Evolutionary conservation across 2,113 vertebrate genomes (phyloP), one percentile per base, ranked within the genome.

Genomic region (Emydura subglobosa): DNA sequence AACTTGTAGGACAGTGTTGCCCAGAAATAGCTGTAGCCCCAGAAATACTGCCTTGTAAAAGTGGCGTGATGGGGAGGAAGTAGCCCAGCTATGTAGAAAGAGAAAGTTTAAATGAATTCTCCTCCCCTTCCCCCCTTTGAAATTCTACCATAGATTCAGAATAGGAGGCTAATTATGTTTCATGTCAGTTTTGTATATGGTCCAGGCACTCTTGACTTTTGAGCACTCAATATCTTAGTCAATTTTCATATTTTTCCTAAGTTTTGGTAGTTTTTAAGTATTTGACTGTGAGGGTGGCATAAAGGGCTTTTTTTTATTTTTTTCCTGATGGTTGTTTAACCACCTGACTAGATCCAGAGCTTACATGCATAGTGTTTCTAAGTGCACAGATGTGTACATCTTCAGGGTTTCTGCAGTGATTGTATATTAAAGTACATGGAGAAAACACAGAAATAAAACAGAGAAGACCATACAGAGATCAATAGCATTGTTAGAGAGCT

Each of bases 51-150:
- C 10, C 34, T 31, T 61, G 13, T 74, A 74, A 74, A 65, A 65
- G 29, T 51, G 39, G 10, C 11, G 31, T 25, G 53, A 39, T 53
- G 44, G 53, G 31, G 34, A 42, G 24, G 79, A 51, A 24, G 27
- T 44, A 39, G 8, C 65, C n/a, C 4, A 8, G 16, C 11, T 7
- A 1, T 49, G 24, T 25, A 22, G 42, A 10, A 39, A 80, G 83
- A 31, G 54, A 31, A 1, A 65, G 54, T 68, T 61, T 21, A 44
- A 44, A 25, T 4, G 4, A 24, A 25, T 21, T 44, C 14, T 1
- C 0, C 0, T 29, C 34, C 14, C 51, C 42, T 72, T 61, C 61
- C 31, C 6, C 21, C 27, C 5, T 0, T 61, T 31, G 19, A 72
- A 42, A 22, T 24, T 44, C 42, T 42, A 42, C 39, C 22, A 74